Percentiles rank a stretch among this genome's conserved stretches.
Conservation (phyloP, 2,888 invertebrate genomes). For the Hyalella azteca region DNA sequence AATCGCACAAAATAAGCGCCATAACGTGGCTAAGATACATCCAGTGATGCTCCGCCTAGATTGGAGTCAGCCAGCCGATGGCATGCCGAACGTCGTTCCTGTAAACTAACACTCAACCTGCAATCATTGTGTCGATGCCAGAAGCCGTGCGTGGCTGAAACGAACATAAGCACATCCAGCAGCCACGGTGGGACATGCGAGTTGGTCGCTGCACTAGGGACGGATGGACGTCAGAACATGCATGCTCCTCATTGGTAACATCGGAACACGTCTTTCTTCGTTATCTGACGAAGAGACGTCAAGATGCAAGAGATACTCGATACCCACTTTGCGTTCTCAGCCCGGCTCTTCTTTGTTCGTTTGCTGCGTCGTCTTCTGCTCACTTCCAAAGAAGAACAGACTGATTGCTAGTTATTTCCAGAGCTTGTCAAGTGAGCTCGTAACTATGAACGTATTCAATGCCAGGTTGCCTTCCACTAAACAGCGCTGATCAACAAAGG, state of each 20-base stretch:
- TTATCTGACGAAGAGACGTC: conserved; percentile 28
- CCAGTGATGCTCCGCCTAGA: too few relatives aligned
- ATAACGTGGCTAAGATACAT: too few relatives aligned
- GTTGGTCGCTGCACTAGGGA: neutral
- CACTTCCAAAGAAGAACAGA: conserved; percentile 25
- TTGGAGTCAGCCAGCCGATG: too few relatives aligned
- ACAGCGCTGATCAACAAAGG: too few relatives aligned
- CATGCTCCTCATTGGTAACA: conserved; percentile 7
- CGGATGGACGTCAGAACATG: conserved; percentile 26
- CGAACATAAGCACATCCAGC: neutral
- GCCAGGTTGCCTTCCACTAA: too few relatives aligned
- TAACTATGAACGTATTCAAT: too few relatives aligned
- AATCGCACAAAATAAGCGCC: too few relatives aligned
- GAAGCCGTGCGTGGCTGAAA: too few relatives aligned
- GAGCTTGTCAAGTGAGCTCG: neutral
- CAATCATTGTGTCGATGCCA: conserved; percentile 29
- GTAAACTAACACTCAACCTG: conserved; percentile 31
- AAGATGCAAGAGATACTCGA: conserved; percentile 23
- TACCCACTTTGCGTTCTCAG: neutral
- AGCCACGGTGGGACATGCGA: neutral
- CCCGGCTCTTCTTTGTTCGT: neutral
- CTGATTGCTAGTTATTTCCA: conserved; percentile 28
- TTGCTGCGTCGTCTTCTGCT: conserved; percentile 29
- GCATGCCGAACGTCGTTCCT: neutral
- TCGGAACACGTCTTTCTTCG: conserved; percentile 23